Evolutionary conservation across 2,888 invertebrate genomes (phyloP).

Genomic region (Tribolium freemani): DNA sequence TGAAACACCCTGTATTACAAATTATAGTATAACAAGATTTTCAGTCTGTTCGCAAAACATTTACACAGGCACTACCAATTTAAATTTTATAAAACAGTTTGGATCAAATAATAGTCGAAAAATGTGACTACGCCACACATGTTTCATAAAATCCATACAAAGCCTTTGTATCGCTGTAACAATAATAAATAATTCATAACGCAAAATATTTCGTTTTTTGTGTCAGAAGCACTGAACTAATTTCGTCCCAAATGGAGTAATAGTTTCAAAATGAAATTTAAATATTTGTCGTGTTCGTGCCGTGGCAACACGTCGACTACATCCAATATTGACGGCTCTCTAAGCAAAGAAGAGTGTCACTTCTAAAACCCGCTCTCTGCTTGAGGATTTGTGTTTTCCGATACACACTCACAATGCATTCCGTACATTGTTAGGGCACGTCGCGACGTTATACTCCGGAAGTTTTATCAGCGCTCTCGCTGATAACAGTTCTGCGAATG

Average conservation of each 20-base stretch:
- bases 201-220: slow-evolving; percentile 10
- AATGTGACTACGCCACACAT: no score
- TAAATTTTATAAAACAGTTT: no score
- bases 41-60: no score
- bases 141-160: no score
- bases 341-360: slow-evolving; percentile 5
- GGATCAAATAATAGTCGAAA: no score
- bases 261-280: neutral
- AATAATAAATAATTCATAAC: slow-evolving; percentile 23
- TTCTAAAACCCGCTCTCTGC: slow-evolving; percentile 22
- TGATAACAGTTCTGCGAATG: slow-evolving; percentile 36
- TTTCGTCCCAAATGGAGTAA: no score
- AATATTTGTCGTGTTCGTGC: neutral
- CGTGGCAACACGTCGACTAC: neutral
- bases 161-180: no score
- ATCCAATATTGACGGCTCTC: neutral
- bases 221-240: no score
- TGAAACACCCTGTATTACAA: no score
- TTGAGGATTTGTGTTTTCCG: slow-evolving; percentile 39
- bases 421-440: slow-evolving; percentile 18
- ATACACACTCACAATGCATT: slow-evolving; percentile 36
- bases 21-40: no score
- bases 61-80: no score
- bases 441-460: slow-evolving; percentile 33
- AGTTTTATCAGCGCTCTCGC: slow-evolving; percentile 20